Base-by-base conservation (phyloP, 2,797 vertebrate species). In the Poecilia picta region DNA sequence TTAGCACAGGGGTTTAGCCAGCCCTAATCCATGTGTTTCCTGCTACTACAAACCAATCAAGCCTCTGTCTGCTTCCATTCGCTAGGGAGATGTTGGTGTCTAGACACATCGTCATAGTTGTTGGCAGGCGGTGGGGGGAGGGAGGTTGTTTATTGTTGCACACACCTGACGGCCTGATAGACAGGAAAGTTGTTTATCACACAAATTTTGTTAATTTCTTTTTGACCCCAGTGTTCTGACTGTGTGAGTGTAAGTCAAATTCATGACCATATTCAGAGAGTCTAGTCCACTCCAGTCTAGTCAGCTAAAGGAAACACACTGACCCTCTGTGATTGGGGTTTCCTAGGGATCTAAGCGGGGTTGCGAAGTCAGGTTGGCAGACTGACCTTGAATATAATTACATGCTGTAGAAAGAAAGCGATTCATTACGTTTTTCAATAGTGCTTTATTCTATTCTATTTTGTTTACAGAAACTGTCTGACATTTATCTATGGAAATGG, bases 1-100 rank as follows among this genome's bases (percentile, higher is more conserved):
- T 93, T 92, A 93, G 94, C 85, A 10, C 86, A 80, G 88, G n/a
- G 87, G 77, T 92, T 94, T 88, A 94, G 79, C 82, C 66, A 73
- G 62, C 77, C 73, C 80, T 94, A 94, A 94, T 94, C 93, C 91
- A 79, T 80, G 81, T 79, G 64, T 84, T 81, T 81, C 72, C 73
- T 87, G 55, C 85, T 83, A 84, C 87, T 81, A 84, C 82, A 83
- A 80, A 80, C 76, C 62, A 62, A 73, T 57, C 55, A 45, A 11
- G 72, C 36, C 74, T 57, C 53, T 64, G 73, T 78, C 78, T 59
- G 46, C 64, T 49, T 20, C 5, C 28, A 76, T 78, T 1, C 64
- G 66, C 49, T 64, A 28, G 20, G 18, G 8, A 72, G 20, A n/a
- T 36, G 15, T 39, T 39, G 8, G 2, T 57, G 51, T 74, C 70